phyloP scores from a whole-genome alignment of 2,888 invertebrate genomes.

The Cerastis rubricosa region DNA sequence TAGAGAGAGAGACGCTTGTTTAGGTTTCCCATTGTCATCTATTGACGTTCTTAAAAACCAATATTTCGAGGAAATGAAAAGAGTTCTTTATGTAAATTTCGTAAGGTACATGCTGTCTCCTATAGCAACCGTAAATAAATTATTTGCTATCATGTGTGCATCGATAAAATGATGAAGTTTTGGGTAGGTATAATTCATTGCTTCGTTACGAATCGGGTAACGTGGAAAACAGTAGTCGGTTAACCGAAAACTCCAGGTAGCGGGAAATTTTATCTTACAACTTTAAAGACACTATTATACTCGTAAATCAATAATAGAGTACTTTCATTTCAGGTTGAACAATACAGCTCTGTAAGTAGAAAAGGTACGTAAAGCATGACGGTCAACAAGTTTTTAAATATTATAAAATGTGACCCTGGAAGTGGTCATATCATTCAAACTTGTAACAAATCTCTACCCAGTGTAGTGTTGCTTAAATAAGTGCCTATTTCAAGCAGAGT shows the following conservation, averaged over 20 bases:
- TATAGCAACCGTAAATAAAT: neutral
- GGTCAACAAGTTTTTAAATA: constrained; percentile 9
- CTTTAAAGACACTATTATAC: neutral
- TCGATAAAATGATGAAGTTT: neutral
- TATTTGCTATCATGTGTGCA: neutral
- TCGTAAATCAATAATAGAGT: neutral
- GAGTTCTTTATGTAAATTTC: neutral
- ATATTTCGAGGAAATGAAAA: neutral
- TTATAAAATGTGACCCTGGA: neutral
- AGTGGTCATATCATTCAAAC: neutral
- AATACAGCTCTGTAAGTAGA: neutral
- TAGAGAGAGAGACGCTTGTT: neutral
- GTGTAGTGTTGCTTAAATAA: neutral
- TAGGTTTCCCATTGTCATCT: neutral
- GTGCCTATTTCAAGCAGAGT: neutral
- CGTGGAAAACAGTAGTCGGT: neutral
- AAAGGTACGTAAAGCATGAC: neutral
- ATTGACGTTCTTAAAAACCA: neutral
- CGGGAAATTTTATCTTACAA: neutral
- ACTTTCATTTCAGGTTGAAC: neutral
- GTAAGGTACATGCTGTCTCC: neutral
- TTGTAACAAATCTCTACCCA: neutral
- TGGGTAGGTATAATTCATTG: neutral
- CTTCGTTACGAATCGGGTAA: neutral
- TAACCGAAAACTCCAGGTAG: neutral